Conservation (phyloP, 2,797 vertebrate species). For the Halcyon badia region DNA sequence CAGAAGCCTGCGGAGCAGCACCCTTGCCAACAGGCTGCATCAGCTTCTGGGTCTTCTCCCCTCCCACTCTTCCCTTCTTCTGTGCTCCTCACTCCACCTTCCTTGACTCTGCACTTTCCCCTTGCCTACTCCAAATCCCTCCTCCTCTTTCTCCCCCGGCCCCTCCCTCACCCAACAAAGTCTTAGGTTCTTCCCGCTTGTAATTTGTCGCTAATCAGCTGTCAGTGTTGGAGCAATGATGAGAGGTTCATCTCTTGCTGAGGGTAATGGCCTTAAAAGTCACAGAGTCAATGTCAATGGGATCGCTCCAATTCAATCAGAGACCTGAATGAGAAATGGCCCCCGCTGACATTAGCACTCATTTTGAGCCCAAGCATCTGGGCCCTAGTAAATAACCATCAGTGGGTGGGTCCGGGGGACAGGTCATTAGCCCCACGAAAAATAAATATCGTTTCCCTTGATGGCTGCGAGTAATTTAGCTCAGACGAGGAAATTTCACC, state of each 20-base stretch:
- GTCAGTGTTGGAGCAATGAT: constrained; percentile 92
- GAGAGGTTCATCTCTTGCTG: constrained; percentile 93
- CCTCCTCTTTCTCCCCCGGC: neutral
- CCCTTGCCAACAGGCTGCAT: neutral
- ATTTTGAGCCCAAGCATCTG: constrained; percentile 99
- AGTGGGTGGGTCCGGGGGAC: constrained; percentile 98
- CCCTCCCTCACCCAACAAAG: constrained; percentile 65
- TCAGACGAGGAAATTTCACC: constrained; percentile 98
- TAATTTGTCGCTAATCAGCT: constrained; percentile 99
- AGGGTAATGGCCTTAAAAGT: constrained; percentile 99
- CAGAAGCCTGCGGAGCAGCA: neutral
- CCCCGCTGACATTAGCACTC: constrained; percentile 99
- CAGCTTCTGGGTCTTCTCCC: neutral
- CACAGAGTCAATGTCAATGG: constrained; percentile 99
- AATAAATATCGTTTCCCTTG: constrained; percentile 99
- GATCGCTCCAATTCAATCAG: constrained; percentile 98
- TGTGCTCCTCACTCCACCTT: neutral
- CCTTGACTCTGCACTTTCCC: neutral
- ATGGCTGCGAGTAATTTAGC: constrained; percentile 99
- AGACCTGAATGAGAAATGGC: constrained; percentile 93
- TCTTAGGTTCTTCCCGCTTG: constrained; percentile 86
- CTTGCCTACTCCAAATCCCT: neutral
- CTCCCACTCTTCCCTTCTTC: constrained; percentile 6
- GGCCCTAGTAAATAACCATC: constrained; percentile 99
- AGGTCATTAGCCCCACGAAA: constrained; percentile 99